Conservation (phyloP, 2,888 invertebrate species). For the Ecliptopera silaceata region DNA sequence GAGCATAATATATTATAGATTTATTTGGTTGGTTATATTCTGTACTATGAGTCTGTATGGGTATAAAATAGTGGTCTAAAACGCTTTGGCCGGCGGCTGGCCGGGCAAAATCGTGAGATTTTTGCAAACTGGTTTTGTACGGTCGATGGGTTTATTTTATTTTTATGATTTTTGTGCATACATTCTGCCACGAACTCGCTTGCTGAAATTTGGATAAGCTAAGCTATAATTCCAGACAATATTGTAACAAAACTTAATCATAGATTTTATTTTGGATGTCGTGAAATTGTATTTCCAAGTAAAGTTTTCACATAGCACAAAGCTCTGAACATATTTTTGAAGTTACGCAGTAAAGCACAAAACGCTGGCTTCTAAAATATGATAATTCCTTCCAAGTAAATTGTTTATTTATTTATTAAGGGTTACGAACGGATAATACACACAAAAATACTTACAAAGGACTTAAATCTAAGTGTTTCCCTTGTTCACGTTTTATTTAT, state of each 20-base stretch:
- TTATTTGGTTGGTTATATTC: conserved; percentile 8
- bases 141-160: conserved; percentile 41
- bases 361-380: too few relatives aligned
- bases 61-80: conserved; percentile 44
- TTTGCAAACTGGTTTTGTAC: conserved; percentile 66
- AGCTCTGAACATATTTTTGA: too few relatives aligned
- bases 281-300: too few relatives aligned
- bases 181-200: conserved; percentile 1
- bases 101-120: conserved; percentile 66
- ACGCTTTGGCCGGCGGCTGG: conserved; percentile 55
- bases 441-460: too few relatives aligned
- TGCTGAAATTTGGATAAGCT: not conserved
- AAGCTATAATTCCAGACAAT: not conserved
- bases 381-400: too few relatives aligned
- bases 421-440: too few relatives aligned
- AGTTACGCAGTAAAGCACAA: too few relatives aligned
- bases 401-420: too few relatives aligned
- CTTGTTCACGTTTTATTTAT: too few relatives aligned
- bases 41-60: conserved; percentile 19
- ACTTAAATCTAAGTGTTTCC: too few relatives aligned
- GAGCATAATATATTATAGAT: conserved; percentile 3
- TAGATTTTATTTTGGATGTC: not conserved
- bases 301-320: too few relatives aligned
- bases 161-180: conserved; percentile 49
- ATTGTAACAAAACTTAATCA: not conserved